Evolutionary conservation across 1,140 invertebrate genomes (phyloP).

Genomic region (Yoshiicerus persimilis): DNA sequence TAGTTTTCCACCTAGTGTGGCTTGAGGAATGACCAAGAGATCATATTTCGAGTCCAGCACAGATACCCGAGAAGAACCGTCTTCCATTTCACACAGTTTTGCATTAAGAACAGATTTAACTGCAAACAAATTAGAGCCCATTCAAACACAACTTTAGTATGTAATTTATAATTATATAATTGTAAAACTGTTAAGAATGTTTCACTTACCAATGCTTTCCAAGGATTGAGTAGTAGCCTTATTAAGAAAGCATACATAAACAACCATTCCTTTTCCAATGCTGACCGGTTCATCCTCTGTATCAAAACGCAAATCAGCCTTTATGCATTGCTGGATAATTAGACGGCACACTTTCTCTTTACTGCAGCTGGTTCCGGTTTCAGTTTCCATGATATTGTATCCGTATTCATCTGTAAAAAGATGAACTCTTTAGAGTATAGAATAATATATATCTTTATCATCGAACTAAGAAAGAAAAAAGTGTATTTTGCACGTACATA

Average conservation of each 20-base stretch:
- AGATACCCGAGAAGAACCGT: slow-evolving; percentile 48
- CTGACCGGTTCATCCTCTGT: slow-evolving; percentile 37
- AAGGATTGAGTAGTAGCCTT: slow-evolving; percentile 51
- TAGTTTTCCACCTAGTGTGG: slow-evolving; percentile 56
- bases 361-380: not conserved
- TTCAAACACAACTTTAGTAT: too few relatives aligned
- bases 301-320: slow-evolving; percentile 38
- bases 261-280: slow-evolving; percentile 51
- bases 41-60: slow-evolving; percentile 54
- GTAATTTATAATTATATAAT: too few relatives aligned
- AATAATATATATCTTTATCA: too few relatives aligned
- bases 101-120: slow-evolving; percentile 53
- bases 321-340: slow-evolving; percentile 44
- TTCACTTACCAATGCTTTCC: slow-evolving; percentile 52
- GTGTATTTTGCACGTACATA: too few relatives aligned
- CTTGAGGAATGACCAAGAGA: slow-evolving; percentile 58
- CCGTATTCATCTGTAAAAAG: not conserved
- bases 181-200: too few relatives aligned
- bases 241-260: slow-evolving; percentile 56
- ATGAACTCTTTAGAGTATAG: not conserved
- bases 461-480: too few relatives aligned
- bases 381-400: not conserved
- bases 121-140: slow-evolving; percentile 50
- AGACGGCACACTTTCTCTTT: slow-evolving; percentile 33
- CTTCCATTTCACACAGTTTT: slow-evolving; percentile 52